phyloP scores from a whole-genome alignment of 1,140 invertebrate species.

The Drosophila mauritiana region DNA sequence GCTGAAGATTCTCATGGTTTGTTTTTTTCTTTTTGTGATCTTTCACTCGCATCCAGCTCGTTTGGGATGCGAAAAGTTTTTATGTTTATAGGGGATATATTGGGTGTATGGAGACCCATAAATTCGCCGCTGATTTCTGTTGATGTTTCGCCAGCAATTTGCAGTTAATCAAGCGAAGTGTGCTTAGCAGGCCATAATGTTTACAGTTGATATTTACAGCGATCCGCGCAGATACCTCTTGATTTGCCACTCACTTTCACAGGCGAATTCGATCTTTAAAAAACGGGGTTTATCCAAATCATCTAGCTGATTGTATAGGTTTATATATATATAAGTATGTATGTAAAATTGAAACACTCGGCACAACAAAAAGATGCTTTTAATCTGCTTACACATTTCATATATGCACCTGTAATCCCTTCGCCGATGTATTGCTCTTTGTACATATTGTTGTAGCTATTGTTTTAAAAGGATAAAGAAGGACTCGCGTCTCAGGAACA shows the following conservation, averaged over 20 bases:
- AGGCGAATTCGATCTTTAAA: background rate
- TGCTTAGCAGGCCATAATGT: slow-evolving; percentile 46
- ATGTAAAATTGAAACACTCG: too few species aligned
- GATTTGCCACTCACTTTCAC: slow-evolving; percentile 27
- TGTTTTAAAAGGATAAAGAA: slow-evolving; percentile 11
- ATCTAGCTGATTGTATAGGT: too few species aligned
- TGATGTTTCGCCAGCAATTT: slow-evolving; percentile 43
- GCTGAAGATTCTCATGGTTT: slow-evolving; percentile 15
- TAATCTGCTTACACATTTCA: background rate
- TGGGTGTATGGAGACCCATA: slow-evolving; percentile 20
- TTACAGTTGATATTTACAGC: slow-evolving; percentile 30
- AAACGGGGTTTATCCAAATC: background rate
- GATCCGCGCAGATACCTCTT: background rate
- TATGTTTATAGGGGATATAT: slow-evolving; percentile 14
- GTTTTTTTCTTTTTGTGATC: slow-evolving; percentile 2
- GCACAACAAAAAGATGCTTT: too few species aligned
- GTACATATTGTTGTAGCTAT: background rate
- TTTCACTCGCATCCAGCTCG: slow-evolving; percentile 2
- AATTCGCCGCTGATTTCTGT: slow-evolving; percentile 45
- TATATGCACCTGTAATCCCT: background rate
- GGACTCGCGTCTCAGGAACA: slow-evolving; percentile 6
- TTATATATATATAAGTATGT: too few species aligned
- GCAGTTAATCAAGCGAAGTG: slow-evolving; percentile 35
- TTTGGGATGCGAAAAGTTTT: slow-evolving; percentile 24
- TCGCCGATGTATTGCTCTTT: background rate